phyloP scores from a whole-genome alignment of 2,113 vertebrate species.

The Oxygymnocypris stewartii region DNA sequence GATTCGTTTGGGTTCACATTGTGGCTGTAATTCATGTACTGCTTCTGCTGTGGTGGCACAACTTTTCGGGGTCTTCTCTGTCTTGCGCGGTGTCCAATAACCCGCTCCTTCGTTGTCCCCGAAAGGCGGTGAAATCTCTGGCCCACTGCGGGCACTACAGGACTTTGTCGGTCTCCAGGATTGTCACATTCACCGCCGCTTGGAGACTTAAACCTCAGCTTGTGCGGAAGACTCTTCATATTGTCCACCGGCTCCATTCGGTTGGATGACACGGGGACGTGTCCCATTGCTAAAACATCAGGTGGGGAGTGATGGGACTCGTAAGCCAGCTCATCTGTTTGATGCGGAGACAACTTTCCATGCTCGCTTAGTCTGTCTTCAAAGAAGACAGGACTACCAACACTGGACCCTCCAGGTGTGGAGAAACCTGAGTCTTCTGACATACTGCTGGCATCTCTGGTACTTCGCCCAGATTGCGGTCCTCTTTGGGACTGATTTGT shows the following conservation, averaged over 20 bases:
- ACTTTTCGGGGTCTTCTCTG: no score
- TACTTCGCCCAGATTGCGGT: conserved; percentile 34
- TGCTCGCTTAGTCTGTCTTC: conserved; percentile 79
- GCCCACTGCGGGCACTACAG: neutral
- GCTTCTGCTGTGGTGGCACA: neutral
- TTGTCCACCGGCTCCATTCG: conserved; percentile 56
- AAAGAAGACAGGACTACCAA: conserved; percentile 82
- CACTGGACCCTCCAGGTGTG: conserved; percentile 79
- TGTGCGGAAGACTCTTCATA: conserved; percentile 80
- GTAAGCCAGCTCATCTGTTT: conserved; percentile 67
- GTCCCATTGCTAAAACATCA: conserved; percentile 15
- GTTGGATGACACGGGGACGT: conserved; percentile 37
- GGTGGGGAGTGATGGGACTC: conserved; percentile 66
- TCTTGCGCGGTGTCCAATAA: conserved; percentile 50
- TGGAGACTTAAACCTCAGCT: conserved; percentile 79
- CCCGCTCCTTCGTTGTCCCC: conserved; percentile 48
- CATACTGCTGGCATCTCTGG: conserved; percentile 64
- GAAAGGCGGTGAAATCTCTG: conserved; percentile 4
- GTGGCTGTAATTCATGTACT: conserved; percentile 3
- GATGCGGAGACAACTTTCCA: conserved; percentile 72
- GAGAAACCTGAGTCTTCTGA: conserved; percentile 86
- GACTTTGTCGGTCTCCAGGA: conserved; percentile 53
- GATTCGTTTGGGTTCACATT: conserved; percentile 52
- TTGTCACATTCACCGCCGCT: conserved; percentile 61
- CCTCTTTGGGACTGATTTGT: conserved; percentile 22